These are phyloP conservation scores for Taenaris catops DNA, from an alignment of 2,888 invertebrate species.

Conservation along the genomic window DNA sequence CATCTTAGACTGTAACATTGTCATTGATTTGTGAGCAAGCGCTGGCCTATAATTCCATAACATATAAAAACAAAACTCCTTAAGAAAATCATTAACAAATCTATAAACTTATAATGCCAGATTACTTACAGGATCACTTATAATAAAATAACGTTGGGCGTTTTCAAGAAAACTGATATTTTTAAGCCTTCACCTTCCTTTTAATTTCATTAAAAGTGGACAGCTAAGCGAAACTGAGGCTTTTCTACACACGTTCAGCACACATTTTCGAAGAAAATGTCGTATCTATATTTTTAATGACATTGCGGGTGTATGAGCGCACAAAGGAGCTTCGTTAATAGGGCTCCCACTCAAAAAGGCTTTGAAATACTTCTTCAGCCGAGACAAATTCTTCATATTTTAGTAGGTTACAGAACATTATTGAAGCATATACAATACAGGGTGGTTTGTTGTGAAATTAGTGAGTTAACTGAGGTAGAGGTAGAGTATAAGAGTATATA, in stretches of 20 bases:
- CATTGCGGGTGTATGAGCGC: constrained; percentile 3
- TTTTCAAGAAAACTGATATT: constrained; percentile 4
- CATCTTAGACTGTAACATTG: too few species aligned
- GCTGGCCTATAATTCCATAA: too few species aligned
- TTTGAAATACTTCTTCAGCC: constrained; percentile 6
- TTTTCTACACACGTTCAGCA: constrained; percentile 5
- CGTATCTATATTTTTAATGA: constrained; percentile 11
- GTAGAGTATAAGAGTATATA: too few species aligned
- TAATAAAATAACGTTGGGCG: neutral
- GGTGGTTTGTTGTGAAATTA: neutral
- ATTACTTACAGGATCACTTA: too few species aligned
- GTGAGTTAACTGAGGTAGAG: too few species aligned
- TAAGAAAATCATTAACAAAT: too few species aligned
- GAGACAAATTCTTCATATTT: constrained; percentile 4
- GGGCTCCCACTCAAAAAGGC: constrained; percentile 5
- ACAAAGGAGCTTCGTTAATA: constrained; percentile 11
- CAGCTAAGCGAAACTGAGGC: constrained; percentile 3
- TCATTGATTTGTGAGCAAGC: too few species aligned
- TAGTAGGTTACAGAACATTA: neutral
- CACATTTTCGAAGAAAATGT: constrained; percentile 8
- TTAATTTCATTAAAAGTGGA: constrained; percentile 13
- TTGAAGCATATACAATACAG: neutral
- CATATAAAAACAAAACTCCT: too few species aligned
- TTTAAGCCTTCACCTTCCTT: constrained; percentile 1
- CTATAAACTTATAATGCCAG: too few species aligned